phyloP scores from a whole-genome alignment of 2,113 vertebrate genomes.

The Taxidea taxus region DNA sequence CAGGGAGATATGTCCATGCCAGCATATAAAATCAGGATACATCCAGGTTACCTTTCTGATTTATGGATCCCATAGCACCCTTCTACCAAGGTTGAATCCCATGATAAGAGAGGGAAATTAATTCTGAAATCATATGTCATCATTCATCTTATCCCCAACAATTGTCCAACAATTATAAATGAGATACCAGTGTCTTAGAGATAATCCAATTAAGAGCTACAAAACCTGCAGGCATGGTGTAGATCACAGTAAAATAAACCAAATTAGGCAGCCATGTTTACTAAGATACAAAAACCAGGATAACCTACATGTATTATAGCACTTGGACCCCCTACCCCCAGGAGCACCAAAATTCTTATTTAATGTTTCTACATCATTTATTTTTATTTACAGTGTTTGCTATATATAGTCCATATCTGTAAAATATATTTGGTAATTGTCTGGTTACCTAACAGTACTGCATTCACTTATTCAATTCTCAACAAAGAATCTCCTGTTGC shows the following conservation, averaged over 20 bases:
- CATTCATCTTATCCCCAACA: conserved; percentile 61
- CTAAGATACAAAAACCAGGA: conserved; percentile 40
- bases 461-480: conserved; percentile 26
- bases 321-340: not conserved
- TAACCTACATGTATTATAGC: not conserved
- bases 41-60: conserved; percentile 77
- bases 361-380: not conserved
- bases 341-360: conserved; percentile 4
- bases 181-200: conserved; percentile 35
- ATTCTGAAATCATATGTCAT: conserved; percentile 71
- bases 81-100: conserved; percentile 74
- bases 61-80: conserved; percentile 74
- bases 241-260: conserved; percentile 34
- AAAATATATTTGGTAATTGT: conserved; percentile 22
- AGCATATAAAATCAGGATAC: conserved; percentile 75
- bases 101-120: conserved; percentile 59
- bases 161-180: conserved; percentile 68
- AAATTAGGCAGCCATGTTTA: not conserved
- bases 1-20: conserved; percentile 75
- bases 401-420: not conserved
- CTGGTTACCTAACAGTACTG: not conserved
- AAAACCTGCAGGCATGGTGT: conserved; percentile 37
- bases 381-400: conserved; percentile 35
- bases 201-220: conserved; percentile 71
- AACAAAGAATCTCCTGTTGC: not conserved